Percentiles rank a stretch among this genome's conserved stretches.
Evolutionary conservation across 1,140 invertebrate species (phyloP).

Genomic region (Hesperophylax magnus): DNA sequence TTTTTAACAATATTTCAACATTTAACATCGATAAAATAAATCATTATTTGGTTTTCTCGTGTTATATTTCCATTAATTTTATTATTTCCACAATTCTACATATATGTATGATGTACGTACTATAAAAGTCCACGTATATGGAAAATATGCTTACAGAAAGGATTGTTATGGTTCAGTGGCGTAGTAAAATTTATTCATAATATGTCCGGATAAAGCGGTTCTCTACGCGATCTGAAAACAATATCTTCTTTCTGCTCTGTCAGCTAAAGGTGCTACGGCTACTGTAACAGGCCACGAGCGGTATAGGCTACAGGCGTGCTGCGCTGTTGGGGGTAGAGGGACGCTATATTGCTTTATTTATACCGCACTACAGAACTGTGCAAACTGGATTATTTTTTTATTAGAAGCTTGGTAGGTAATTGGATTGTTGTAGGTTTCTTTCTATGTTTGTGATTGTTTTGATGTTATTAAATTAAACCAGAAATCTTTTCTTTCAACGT

Average conservation of each 20-base stretch:
- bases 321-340: not conserved
- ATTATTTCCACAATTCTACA: too few species aligned
- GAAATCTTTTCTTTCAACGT: too few species aligned
- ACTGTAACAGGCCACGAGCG: too few species aligned
- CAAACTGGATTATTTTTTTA: not conserved
- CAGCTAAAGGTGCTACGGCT: conserved; percentile 40
- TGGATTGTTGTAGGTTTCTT: not conserved
- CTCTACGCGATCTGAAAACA: conserved; percentile 57
- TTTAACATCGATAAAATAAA: too few species aligned
- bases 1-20: too few species aligned
- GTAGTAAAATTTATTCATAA: conserved; percentile 55
- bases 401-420: not conserved
- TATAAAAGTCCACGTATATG: not conserved
- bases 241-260: conserved; percentile 52
- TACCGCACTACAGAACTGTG: not conserved
- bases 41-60: too few species aligned
- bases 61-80: too few species aligned
- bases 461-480: too few species aligned
- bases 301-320: too few species aligned
- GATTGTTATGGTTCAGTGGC: conserved; percentile 36
- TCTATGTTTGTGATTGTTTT: too few species aligned
- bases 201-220: conserved; percentile 55
- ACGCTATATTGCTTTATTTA: conserved; percentile 17
- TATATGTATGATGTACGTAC: not conserved
- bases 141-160: conserved; percentile 38